Evolutionary conservation across 1,140 invertebrate genomes (phyloP).

Genomic region (Thereuonema tuberculata): DNA sequence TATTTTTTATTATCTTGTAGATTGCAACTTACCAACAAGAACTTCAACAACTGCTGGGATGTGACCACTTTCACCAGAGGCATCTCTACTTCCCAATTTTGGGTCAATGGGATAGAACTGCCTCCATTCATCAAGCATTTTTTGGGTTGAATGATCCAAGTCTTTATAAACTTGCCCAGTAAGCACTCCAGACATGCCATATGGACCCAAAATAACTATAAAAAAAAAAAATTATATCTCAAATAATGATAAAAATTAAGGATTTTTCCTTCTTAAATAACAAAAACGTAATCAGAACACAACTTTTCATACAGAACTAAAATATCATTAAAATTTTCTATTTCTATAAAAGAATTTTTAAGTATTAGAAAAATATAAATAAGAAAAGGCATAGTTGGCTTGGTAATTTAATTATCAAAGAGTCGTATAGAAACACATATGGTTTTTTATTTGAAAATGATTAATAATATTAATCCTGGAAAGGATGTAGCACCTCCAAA

Average conservation of each 20-base stretch:
- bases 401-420: too few relatives aligned
- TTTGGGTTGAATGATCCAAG: conserved; percentile 52
- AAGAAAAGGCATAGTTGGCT: too few relatives aligned
- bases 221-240: conserved; percentile 1
- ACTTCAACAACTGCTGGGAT: conserved; percentile 55
- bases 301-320: background rate
- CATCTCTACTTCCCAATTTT: conserved; percentile 15
- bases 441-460: too few relatives aligned
- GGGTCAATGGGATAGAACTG: conserved; percentile 74
- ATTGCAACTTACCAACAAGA: conserved; percentile 46
- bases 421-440: too few relatives aligned
- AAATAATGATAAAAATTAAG: background rate
- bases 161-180: conserved; percentile 70
- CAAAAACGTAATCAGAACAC: conserved; percentile 4
- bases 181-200: conserved; percentile 76
- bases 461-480: too few relatives aligned
- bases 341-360: too few relatives aligned
- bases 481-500: too few relatives aligned
- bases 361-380: too few relatives aligned
- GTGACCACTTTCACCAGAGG: conserved; percentile 21
- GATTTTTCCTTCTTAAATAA: conserved; percentile 6
- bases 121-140: conserved; percentile 81
- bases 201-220: conserved; percentile 83
- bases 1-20: too few relatives aligned
- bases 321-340: background rate